A percentile compares a stretch with the other conserved stretches of the same genome.
These are phyloP conservation scores for Xenopus petersii DNA, from an alignment of 2,797 vertebrate genomes.

Conservation along the genomic window DNA sequence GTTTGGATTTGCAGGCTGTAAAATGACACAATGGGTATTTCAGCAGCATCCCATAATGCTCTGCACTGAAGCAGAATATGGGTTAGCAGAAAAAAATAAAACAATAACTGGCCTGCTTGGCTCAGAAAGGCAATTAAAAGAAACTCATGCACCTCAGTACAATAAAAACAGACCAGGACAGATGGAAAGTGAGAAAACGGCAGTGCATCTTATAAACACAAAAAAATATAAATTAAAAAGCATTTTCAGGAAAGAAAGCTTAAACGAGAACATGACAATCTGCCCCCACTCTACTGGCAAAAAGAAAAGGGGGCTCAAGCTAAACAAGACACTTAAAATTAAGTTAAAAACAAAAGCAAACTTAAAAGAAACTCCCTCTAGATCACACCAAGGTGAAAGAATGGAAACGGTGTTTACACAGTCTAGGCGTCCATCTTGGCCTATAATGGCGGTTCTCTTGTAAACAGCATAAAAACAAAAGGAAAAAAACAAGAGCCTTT, in stretches of 20 bases:
- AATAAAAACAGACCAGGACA: not conserved
- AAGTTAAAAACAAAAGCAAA: constrained; percentile 32
- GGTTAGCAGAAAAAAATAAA: not conserved
- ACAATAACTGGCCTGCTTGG: constrained; percentile 1
- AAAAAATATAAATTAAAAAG: not conserved
- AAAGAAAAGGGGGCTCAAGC: not conserved
- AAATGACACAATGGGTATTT: no score
- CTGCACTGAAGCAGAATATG: not conserved
- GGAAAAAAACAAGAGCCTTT: not conserved
- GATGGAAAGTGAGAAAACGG: not conserved
- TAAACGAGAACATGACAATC: constrained; percentile 10
- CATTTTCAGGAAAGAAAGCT: not conserved
- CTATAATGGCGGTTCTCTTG: not conserved
- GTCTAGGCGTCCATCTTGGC: no score
- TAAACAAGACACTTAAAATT: constrained; percentile 21
- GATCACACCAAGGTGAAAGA: not conserved
- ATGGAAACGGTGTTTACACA: no score
- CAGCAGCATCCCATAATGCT: not conserved
- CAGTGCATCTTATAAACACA: not conserved
- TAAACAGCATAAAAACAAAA: not conserved
- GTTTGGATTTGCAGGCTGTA: no score
- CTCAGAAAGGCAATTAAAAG: constrained; percentile 16
- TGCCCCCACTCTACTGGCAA: no score
- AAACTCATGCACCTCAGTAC: not conserved
- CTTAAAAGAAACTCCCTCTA: constrained; percentile 4